Evolutionary conservation across 2,888 invertebrate species (phyloP).

Genomic region (Eristalis intricaria): DNA sequence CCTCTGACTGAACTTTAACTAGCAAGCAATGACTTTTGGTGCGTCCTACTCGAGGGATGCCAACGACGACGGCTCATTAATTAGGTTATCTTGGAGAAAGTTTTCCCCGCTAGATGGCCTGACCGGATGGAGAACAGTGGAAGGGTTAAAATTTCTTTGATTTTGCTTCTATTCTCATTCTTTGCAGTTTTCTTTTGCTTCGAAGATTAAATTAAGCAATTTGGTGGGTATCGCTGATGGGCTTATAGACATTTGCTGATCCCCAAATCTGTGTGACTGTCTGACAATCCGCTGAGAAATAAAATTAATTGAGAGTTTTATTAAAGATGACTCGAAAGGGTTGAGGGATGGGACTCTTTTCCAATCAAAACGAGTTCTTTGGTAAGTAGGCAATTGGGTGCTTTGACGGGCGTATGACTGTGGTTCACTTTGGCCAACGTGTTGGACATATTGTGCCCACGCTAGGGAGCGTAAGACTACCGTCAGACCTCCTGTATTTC

Average conservation of each 20-base stretch:
- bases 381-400: too few species aligned
- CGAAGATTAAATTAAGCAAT: not conserved
- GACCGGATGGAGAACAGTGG: not conserved
- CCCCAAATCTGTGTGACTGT: not conserved
- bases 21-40: slow-evolving; percentile 59
- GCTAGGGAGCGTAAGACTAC: too few species aligned
- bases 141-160: not conserved
- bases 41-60: slow-evolving; percentile 55
- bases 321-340: not conserved
- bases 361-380: too few species aligned
- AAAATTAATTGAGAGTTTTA: not conserved
- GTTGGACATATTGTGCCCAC: too few species aligned
- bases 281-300: not conserved
- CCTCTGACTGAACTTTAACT: slow-evolving; percentile 31
- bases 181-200: not conserved
- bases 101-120: slow-evolving; percentile 37
- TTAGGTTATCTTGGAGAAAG: slow-evolving; percentile 62
- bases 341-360: not conserved
- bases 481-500: too few species aligned
- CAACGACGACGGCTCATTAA: slow-evolving; percentile 63
- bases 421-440: too few species aligned
- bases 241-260: not conserved
- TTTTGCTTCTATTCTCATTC: not conserved
- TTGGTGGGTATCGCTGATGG: not conserved
- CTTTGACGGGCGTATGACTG: too few species aligned